Base-by-base conservation (phyloP, 2,113 vertebrate genomes). In the Anolis carolinensis region DNA sequence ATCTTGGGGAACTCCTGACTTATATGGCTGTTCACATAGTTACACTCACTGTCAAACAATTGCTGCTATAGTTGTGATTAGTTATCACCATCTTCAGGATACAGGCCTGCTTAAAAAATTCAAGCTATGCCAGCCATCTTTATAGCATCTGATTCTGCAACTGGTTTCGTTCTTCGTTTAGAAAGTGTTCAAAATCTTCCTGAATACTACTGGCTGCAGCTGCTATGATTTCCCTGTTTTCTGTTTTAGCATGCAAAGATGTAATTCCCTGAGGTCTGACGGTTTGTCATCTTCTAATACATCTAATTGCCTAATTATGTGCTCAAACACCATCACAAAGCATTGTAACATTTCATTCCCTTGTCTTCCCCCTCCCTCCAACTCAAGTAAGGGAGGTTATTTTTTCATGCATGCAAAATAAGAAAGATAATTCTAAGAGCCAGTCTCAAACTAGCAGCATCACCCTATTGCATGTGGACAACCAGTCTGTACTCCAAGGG, bases 271-370 rank as follows among this genome's bases (percentile, higher is more conserved):
- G 76, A 30, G 85, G 30, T 36, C 83, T 68, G 50, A 59, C 36
- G 48, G 85, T 90, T 90, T 83, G 74, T 89, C 68, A 81, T 82
- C 75, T 74, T 89, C 74, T 90, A 75, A 20, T 48, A 86, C 80
- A 59, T 73, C 55, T 87, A 81, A 90, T 88, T 81, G 81, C 82
- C 85, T 86, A 80, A 88, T 91, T 87, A 91, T 62, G 90, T 83
- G 84, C 86, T 86, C 81, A 87, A 3, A 0, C 77, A 27, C 82
- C n/a, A 16, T 81, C 67, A 72, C 73, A 87, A 90, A 86, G 55
- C 11, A 48, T 90, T 91, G 87, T 7, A 78, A 85, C 74, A 62
- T 65, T 87, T 86, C 34, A 48, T 74, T 81, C 76, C 81, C 83
- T 65, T 30, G 9, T 68, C 87, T 70, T 79, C 25, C 55, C 21